These are phyloP conservation scores for Lycodopsis pacificus DNA, from an alignment of 2,797 vertebrate genomes.

Conservation along the genomic window DNA sequence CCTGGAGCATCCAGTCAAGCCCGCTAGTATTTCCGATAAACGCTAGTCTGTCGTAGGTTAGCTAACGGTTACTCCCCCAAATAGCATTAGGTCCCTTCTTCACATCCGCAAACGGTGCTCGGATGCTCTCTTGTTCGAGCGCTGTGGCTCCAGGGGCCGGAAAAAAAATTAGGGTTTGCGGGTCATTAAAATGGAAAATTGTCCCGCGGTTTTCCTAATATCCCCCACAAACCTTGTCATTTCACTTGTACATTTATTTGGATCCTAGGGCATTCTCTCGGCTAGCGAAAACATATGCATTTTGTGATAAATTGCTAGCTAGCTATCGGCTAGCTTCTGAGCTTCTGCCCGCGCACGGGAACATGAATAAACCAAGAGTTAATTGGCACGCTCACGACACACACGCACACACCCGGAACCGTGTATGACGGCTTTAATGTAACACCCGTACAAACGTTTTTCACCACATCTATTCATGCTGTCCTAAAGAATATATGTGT, in stretches of 20 bases:
- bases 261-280: not conserved
- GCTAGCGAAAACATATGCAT: conserved; percentile 21
- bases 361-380: conserved; percentile 80
- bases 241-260: conserved; percentile 11
- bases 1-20: conserved; percentile 31
- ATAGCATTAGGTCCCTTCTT: conserved; percentile 30
- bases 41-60: conserved; percentile 1
- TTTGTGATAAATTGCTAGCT: conserved; percentile 54
- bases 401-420: not conserved
- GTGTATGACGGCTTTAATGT: not conserved
- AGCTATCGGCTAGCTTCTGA: conserved; percentile 71
- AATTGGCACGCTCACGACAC: conserved; percentile 66
- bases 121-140: conserved; percentile 59
- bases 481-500: not conserved
- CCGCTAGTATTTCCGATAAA: not conserved
- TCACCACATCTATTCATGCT: not conserved
- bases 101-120: conserved; percentile 65
- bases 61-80: conserved; percentile 27
- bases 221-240: not conserved
- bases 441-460: not conserved
- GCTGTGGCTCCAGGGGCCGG: conserved; percentile 48
- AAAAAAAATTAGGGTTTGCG: not conserved
- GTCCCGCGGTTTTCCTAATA: not conserved
- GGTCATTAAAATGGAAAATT: conserved; percentile 39
- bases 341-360: conserved; percentile 77